These are phyloP conservation scores for Anthopleura xanthogrammica DNA, from an alignment of 92 coral and sea anemone species.

Conservation along the genomic window DNA sequence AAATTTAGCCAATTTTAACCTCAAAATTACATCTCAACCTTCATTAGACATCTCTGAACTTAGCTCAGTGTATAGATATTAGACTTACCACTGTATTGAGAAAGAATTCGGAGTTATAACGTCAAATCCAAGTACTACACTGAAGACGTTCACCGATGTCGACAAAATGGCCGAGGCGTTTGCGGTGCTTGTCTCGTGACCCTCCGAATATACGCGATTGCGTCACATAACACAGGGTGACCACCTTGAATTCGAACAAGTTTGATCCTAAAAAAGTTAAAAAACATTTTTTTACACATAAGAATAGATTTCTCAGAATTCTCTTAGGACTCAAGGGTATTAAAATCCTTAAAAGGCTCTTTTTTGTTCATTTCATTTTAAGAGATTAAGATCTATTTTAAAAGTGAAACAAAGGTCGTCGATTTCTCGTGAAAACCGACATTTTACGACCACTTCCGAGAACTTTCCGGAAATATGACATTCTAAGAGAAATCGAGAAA, in stretches of 20 bases:
- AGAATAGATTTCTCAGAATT: background rate
- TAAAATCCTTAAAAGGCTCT: background rate
- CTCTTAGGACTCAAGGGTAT: background rate
- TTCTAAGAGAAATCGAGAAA: background rate
- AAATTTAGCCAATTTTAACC: background rate
- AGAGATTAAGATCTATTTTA: background rate
- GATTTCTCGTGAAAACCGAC: background rate
- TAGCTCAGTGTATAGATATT: background rate
- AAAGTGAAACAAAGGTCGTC: background rate
- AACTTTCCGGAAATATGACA: conserved; percentile 14
- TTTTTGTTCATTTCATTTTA: background rate
- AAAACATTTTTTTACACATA: background rate
- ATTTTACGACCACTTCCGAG: conserved; percentile 20
- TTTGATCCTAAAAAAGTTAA: background rate
- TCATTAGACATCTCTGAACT: background rate
- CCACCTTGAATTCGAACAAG: background rate
- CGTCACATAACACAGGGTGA: conserved; percentile 67
- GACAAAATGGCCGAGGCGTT: conserved; percentile 85
- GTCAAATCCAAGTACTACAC: conserved; percentile 36
- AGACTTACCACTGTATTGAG: conserved; percentile 31
- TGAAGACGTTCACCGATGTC: conserved; percentile 31
- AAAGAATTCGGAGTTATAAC: conserved; percentile 25
- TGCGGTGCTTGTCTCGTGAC: conserved; percentile 70
- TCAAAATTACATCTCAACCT: background rate
- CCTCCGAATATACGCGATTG: conserved; percentile 47